Percentiles rank a stretch among this genome's conserved stretches.
Conservation (phyloP, 2,888 invertebrate species). For the Spilarctia lutea region DNA sequence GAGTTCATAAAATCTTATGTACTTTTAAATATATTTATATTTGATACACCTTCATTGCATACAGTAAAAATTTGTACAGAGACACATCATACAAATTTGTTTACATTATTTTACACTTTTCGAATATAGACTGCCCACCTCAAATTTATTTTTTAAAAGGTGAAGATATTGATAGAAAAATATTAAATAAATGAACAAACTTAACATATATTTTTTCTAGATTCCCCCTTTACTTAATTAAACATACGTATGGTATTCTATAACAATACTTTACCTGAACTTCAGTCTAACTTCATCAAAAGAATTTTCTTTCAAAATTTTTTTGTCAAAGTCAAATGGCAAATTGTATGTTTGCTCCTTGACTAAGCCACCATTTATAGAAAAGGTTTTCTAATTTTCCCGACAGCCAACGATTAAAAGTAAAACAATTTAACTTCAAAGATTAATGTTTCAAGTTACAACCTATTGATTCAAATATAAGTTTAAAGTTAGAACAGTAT, state of each 20-base stretch:
- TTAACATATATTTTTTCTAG: too few relatives aligned
- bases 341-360: background rate
- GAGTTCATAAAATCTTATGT: too few relatives aligned
- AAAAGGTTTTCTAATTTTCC: background rate
- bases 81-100: too few relatives aligned
- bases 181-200: too few relatives aligned
- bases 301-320: background rate
- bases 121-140: too few relatives aligned
- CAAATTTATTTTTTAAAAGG: too few relatives aligned
- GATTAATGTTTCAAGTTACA: background rate
- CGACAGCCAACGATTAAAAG: background rate
- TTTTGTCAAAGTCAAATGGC: too few relatives aligned
- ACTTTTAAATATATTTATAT: too few relatives aligned
- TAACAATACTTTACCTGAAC: background rate
- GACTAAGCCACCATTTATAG: background rate
- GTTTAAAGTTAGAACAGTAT: background rate
- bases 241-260: background rate
- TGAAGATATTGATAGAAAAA: too few relatives aligned
- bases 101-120: too few relatives aligned
- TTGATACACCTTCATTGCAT: too few relatives aligned
- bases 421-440: background rate
- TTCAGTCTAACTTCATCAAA: background rate
- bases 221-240: background rate
- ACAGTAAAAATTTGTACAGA: too few relatives aligned
- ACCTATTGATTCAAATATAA: background rate